Evolutionary conservation across 2,888 invertebrate genomes (phyloP).

Genomic region (Agriopis aurantiaria): DNA sequence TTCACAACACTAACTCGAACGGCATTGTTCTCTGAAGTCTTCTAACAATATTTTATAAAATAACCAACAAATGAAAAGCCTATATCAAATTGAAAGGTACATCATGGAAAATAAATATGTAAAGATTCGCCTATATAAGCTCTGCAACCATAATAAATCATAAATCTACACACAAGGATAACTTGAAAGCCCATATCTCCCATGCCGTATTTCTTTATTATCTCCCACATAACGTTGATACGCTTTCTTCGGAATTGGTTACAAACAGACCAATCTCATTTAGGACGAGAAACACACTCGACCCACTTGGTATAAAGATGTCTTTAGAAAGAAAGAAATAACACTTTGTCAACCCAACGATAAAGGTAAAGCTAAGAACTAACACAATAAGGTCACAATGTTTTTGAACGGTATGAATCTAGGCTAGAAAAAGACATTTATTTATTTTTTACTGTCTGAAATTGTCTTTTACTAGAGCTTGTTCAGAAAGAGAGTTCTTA

Average conservation of each 20-base stretch:
- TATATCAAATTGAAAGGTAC: too few species aligned
- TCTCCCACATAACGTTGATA: slow-evolving; percentile 22
- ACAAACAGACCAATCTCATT: slow-evolving; percentile 33
- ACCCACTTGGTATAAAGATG: slow-evolving; percentile 24
- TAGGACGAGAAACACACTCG: slow-evolving; percentile 25
- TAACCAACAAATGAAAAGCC: too few species aligned
- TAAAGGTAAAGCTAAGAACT: too few species aligned
- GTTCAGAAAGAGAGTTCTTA: too few species aligned
- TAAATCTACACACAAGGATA: not conserved
- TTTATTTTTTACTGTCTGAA: too few species aligned
- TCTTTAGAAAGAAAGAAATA: not conserved
- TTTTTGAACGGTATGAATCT: too few species aligned
- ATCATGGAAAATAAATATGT: not conserved
- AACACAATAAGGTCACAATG: too few species aligned
- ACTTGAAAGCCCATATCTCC: slow-evolving; percentile 14
- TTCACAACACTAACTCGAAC: too few species aligned
- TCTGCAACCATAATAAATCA: not conserved
- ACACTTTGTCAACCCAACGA: not conserved
- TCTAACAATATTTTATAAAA: too few species aligned
- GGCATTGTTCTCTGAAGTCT: too few species aligned
- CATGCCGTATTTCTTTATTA: slow-evolving; percentile 15
- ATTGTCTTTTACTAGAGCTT: too few species aligned
- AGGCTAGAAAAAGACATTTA: too few species aligned
- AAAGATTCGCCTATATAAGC: not conserved
- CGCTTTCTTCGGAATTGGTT: slow-evolving; percentile 30